Base-by-base conservation (phyloP, 2,888 invertebrate species). In the Cephus spinipes region DNA sequence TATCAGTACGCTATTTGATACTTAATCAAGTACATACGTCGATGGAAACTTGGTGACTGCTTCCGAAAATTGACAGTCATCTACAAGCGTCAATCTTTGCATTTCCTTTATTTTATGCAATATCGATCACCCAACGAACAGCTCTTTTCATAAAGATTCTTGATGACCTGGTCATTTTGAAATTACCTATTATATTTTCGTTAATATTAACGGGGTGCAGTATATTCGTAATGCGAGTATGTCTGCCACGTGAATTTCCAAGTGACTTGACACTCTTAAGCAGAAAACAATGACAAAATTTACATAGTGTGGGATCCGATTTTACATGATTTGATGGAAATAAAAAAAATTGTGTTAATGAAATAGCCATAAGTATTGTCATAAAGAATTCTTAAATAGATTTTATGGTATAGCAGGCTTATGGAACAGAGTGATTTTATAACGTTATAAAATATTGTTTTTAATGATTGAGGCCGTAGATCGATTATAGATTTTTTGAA, bases 231-330 rank as follows among this genome's bases (percentile, higher is more conserved):
- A 12, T 11, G 11, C 32, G 31, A 31, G 1, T 9, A 33, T 15
- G 31, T 3, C 31, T 15, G 6, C 31, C 32, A 71, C 71, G 71
- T 31, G 71, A 32, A 33, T 32, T 71, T 32, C 71, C 71, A 33
- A 32, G 71, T 33, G 23, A 33, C 12, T 71, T 30, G 12, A 71
- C 71, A 71, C 71, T 31, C 71, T 31, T 31, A 32, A 84, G 83
- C 83, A 79, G 80, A 83, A 83, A 82, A 83, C 84, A 84, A 83
- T 84, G 55, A 55, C 32, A 4, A 12, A 73, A 30, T 74, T 71
- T 74, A 34, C 74, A 33, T 34, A 33, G 55, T 9, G 9, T 15
- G 35, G 12, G 9, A 33, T 74, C 9, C n/a, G 33, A 34, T 74
- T 74, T 74, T 74, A 74, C 74, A 30, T 23, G 35, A 74, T 31